A percentile compares a stretch with the other conserved stretches of the same genome.
Conservation (phyloP, 2,113 vertebrate genomes). For the Ginglymostoma cirratum region DNA sequence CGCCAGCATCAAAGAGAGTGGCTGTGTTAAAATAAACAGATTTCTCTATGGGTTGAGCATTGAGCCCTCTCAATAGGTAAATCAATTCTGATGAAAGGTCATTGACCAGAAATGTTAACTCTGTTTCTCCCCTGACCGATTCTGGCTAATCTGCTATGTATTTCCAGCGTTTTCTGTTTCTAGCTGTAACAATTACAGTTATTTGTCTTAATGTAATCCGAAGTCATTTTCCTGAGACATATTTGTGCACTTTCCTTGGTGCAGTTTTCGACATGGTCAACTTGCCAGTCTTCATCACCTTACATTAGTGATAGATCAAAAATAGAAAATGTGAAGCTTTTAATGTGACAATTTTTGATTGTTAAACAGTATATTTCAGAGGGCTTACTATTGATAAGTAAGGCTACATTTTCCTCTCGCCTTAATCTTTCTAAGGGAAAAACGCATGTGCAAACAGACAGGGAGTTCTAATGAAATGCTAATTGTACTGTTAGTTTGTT, state of each 20-base stretch:
- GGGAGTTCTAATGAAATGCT: background rate
- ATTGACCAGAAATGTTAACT: background rate
- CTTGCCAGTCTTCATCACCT: background rate
- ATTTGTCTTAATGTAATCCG: background rate
- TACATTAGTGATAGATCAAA: background rate
- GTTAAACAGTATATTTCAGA: background rate
- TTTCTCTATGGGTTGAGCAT: background rate
- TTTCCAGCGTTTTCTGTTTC: background rate
- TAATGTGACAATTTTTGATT: background rate
- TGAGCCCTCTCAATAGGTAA: background rate
- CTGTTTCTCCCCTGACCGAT: background rate
- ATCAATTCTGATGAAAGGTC: background rate
- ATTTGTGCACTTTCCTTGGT: background rate
- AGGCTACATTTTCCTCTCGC: background rate
- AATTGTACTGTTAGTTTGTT: background rate
- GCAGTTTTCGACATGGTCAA: background rate
- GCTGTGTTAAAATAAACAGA: background rate
- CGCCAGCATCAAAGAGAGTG: background rate
- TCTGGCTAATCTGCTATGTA: background rate
- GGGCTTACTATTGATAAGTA: background rate
- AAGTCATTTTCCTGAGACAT: background rate
- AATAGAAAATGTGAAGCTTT: background rate
- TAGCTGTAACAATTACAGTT: background rate
- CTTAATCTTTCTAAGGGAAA: background rate
- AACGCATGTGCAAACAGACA: background rate